Conservation (phyloP, 2,888 invertebrate species). For the Hecatera dysodea region DNA sequence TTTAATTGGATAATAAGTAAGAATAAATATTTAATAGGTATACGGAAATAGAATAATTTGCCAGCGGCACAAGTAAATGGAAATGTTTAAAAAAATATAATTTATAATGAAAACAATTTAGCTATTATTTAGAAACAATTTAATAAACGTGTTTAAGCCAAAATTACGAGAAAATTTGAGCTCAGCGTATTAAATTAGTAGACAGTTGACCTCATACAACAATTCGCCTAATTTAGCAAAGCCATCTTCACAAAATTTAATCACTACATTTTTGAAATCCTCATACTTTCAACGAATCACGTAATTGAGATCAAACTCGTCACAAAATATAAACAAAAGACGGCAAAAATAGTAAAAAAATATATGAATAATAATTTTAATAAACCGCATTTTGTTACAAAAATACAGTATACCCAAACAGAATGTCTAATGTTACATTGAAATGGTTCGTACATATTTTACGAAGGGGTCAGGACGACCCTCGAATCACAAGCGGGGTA, state of each 20-base stretch:
- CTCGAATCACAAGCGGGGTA: slow-evolving; percentile 64
- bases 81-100: slow-evolving; percentile 24
- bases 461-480: slow-evolving; percentile 61
- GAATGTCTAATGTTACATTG: slow-evolving; percentile 67
- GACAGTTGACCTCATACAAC: not conserved
- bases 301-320: not conserved
- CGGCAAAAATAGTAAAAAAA: not conserved
- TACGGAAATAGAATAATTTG: slow-evolving; percentile 25
- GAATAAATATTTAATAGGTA: slow-evolving; percentile 16
- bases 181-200: not conserved
- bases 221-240: not conserved
- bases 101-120: slow-evolving; percentile 30
- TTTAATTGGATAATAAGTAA: slow-evolving; percentile 37
- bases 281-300: not conserved
- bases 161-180: not conserved
- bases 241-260: not conserved
- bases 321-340: not conserved
- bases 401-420: slow-evolving; percentile 53
- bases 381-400: slow-evolving; percentile 33
- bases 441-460: slow-evolving; percentile 69
- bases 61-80: slow-evolving; percentile 15
- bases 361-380: slow-evolving; percentile 19
- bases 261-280: not conserved
- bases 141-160: not conserved
- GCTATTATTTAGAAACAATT: not conserved